Conservation (phyloP, 2,888 invertebrate species). For the Papilio protenor region DNA sequence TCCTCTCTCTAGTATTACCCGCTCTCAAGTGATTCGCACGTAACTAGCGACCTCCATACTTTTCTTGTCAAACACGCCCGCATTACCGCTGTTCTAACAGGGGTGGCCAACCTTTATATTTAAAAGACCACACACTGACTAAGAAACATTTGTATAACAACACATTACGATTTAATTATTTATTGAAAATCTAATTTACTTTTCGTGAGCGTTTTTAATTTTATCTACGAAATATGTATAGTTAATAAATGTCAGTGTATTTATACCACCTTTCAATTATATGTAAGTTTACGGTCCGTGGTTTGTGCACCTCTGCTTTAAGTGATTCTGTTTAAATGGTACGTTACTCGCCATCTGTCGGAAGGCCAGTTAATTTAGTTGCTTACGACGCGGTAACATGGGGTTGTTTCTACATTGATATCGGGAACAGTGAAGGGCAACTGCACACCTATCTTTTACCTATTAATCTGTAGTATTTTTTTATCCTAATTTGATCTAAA, state of each 20-base stretch:
- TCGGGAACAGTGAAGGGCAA: background rate
- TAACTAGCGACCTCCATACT: slow-evolving; percentile 26
- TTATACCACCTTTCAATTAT: background rate
- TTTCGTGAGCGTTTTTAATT: too few relatives aligned
- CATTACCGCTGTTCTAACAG: slow-evolving; percentile 4
- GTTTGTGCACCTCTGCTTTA: slow-evolving; percentile 9
- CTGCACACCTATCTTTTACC: background rate
- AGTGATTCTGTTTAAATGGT: slow-evolving; percentile 36
- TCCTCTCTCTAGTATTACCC: slow-evolving; percentile 21
- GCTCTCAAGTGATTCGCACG: slow-evolving; percentile 34
- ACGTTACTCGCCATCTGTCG: slow-evolving; percentile 8
- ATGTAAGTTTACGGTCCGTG: background rate
- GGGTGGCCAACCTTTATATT: slow-evolving; percentile 15
- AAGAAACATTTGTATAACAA: background rate
- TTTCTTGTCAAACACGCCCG: slow-evolving; percentile 37
- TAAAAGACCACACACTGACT: slow-evolving; percentile 2
- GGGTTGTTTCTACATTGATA: background rate
- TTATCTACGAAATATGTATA: too few relatives aligned
- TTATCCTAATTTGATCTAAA: too few relatives aligned
- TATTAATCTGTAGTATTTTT: background rate
- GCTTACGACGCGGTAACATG: background rate
- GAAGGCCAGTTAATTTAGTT: slow-evolving; percentile 23
- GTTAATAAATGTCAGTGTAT: background rate
- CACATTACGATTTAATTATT: too few relatives aligned
- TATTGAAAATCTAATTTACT: too few relatives aligned